These are phyloP conservation scores for Seriola aureovittata DNA, from an alignment of 2,113 vertebrate species.

Conservation along the genomic window DNA sequence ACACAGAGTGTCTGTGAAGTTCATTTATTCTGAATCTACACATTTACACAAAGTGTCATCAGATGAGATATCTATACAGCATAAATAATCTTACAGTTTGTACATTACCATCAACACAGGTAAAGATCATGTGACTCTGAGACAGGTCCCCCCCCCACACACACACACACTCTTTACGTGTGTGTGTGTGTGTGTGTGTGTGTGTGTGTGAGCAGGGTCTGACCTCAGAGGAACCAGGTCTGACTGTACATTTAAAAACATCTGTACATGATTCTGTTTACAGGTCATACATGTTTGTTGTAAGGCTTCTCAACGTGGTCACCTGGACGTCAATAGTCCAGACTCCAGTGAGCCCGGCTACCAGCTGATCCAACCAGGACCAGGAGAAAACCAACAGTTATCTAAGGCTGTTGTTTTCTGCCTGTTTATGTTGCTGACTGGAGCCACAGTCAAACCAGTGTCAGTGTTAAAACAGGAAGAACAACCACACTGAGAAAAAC, in stretches of 20 bases:
- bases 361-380: neutral
- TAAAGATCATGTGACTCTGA: slow-evolving; percentile 54
- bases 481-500: neutral
- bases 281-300: slow-evolving; percentile 18
- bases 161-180: neutral
- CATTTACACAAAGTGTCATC: slow-evolving; percentile 52
- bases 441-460: neutral
- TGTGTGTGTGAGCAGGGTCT: neutral
- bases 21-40: slow-evolving; percentile 70
- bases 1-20: neutral
- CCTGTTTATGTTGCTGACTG: neutral
- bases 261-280: slow-evolving; percentile 56
- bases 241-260: slow-evolving; percentile 52
- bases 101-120: slow-evolving; percentile 67
- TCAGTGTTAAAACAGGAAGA: neutral
- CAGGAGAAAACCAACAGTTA: neutral
- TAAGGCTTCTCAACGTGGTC: slow-evolving; percentile 53
- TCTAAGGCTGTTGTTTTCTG: slow-evolving; percentile 32
- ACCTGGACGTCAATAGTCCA: neutral
- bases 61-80: slow-evolving; percentile 69
- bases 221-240: neutral
- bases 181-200: neutral
- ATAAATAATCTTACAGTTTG: slow-evolving; percentile 75
- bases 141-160: neutral
- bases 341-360: neutral